Base-by-base conservation (phyloP, 2,888 invertebrate species). In the Agelastica alni region DNA sequence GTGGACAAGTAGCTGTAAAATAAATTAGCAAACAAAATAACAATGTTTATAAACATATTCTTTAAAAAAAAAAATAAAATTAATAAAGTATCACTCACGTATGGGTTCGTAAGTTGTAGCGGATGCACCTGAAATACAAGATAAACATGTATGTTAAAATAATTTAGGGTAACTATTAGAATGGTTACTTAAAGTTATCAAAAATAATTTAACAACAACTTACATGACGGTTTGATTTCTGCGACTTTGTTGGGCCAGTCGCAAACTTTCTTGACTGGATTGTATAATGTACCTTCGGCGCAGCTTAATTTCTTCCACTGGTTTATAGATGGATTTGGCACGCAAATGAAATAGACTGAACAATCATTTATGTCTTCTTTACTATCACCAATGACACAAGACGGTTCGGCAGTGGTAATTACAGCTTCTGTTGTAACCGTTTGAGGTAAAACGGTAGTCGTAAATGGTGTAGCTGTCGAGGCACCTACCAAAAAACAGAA, bases 271-370 rank as follows among this genome's bases (percentile, higher is more conserved):
- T 75, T 72, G 1, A 67, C 67, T 0, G 88, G 85, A 77, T 90
- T 87, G 75, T 84, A 91, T 79, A 86, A 74, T 72, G 85, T 85
- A 10, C 77, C 79, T 0, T 79, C 76, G 0, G 83, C 84, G 64
- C 91, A 91, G 1, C 80, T 78, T 76, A 88, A 88, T 63, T 85
- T 81, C 4, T 87, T 83, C 17, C 70, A 66, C 55, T 71, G 58
- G 20, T 72, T 67, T n/a, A 63, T 67, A 36, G 59, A 28, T 2
- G 61, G 54, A 17, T 75, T 76, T 0, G 83, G 83, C 0, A 78
- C 76, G 57, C 90, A 91, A 53, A 89, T 86, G 69, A 85, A 83
- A 77, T 88, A 91, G 68, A 83, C 78, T 62, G 79, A 78, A 68
- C 91, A 91, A 73, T 89, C 83, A 0, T 75, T 79, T 0, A 84